Evolutionary conservation across 92 coral and sea anemone species (phyloP).

Genomic region (Porites evermanni): DNA sequence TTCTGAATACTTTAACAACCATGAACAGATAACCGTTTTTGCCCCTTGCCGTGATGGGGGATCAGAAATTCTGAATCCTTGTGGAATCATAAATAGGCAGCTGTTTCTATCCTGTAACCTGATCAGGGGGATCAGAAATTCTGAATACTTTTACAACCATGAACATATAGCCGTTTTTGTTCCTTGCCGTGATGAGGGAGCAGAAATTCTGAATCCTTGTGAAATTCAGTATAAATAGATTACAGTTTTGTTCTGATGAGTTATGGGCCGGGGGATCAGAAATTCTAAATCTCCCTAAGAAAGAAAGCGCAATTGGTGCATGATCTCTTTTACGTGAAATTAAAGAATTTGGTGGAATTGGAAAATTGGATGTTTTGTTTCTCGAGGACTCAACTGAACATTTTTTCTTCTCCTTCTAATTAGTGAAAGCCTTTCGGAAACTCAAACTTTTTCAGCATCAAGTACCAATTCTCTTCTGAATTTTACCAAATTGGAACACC

Average conservation of each 20-base stretch:
- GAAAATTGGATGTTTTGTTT: constrained; percentile 1
- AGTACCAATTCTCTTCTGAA: too few species aligned
- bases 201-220: background rate
- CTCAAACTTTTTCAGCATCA: too few species aligned
- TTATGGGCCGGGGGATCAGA: background rate
- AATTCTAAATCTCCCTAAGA: background rate
- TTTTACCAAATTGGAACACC: too few species aligned
- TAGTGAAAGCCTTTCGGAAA: too few species aligned
- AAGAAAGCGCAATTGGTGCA: background rate
- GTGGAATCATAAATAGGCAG: background rate
- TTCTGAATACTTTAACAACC: too few species aligned
- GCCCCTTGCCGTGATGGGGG: too few species aligned
- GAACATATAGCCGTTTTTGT: background rate
- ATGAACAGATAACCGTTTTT: too few species aligned
- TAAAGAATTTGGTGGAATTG: background rate
- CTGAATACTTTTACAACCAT: background rate
- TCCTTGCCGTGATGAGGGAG: too few species aligned
- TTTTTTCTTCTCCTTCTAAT: too few species aligned
- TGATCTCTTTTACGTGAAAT: background rate
- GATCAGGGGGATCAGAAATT: background rate
- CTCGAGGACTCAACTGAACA: background rate
- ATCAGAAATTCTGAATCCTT: too few species aligned
- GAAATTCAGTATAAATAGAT: background rate
- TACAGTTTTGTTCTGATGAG: background rate
- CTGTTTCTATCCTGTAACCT: background rate